These are phyloP conservation scores for Hypotaenidia philippensis DNA, from an alignment of 2,797 vertebrate genomes.

Conservation along the genomic window DNA sequence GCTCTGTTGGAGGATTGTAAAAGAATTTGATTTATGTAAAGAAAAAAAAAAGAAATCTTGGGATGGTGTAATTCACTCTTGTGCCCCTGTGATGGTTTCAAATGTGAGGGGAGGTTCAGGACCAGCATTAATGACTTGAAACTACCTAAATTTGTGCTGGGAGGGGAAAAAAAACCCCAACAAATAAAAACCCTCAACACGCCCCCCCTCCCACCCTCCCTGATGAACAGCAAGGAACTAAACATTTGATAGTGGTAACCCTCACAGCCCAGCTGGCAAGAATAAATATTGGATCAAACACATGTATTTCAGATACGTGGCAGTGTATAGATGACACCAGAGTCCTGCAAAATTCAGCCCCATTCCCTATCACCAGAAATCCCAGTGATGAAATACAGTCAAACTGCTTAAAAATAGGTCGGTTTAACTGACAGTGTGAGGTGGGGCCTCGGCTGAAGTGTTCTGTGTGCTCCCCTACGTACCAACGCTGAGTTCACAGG, in stretches of 20 bases:
- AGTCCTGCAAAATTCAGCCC: neutral
- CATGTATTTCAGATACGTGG: neutral
- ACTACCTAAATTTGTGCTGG: neutral
- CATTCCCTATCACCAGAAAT: neutral
- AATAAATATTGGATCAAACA: slow-evolving; percentile 3
- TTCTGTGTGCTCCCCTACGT: neutral
- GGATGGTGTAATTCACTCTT: neutral
- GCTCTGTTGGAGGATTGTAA: slow-evolving; percentile 57
- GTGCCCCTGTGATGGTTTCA: accelerated
- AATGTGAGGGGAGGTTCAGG: neutral
- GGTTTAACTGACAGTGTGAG: neutral
- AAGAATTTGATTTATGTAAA: slow-evolving; percentile 71
- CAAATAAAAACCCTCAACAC: neutral
- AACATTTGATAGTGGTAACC: neutral
- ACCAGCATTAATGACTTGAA: neutral
- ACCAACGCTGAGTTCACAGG: accelerated
- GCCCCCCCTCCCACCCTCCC: neutral
- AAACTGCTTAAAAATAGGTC: neutral
- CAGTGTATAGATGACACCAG: neutral
- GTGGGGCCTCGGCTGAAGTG: neutral
- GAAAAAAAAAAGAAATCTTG: slow-evolving; percentile 43
- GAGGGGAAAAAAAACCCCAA: accelerated
- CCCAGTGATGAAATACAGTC: neutral
- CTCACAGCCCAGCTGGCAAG: neutral
- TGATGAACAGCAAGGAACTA: neutral